These are phyloP conservation scores for Poliocrania exsul DNA, from an alignment of 2,797 vertebrate species.

Conservation along the genomic window DNA sequence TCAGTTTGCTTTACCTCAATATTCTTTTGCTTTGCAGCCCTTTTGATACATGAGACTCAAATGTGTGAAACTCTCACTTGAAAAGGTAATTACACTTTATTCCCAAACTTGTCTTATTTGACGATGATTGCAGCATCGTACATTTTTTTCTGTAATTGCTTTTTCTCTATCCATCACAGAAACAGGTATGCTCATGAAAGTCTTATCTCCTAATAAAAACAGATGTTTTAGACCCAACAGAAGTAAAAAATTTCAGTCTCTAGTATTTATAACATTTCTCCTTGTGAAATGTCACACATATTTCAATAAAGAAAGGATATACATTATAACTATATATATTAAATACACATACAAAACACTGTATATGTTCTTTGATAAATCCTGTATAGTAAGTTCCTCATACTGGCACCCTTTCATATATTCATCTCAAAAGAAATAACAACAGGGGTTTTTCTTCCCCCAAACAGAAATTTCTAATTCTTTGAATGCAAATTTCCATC, in stretches of 20 bases:
- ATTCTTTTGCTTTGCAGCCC: not conserved
- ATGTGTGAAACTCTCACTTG: not conserved
- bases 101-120: not conserved
- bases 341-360: not conserved
- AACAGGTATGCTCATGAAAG: not conserved
- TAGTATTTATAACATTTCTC: not conserved
- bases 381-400: not conserved
- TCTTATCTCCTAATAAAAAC: not conserved
- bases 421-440: not conserved
- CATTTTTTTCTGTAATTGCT: not conserved
- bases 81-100: not conserved
- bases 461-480: not conserved
- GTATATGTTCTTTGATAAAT: not conserved
- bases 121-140: not conserved
- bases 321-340: not conserved
- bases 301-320: not conserved
- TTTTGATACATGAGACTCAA: not conserved
- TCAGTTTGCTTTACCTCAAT: not conserved
- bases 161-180: not conserved
- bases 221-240: not conserved
- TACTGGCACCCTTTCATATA: not conserved
- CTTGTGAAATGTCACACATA: not conserved
- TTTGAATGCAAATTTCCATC: not conserved
- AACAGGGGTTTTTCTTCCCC: not conserved
- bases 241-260: not conserved